Conservation (phyloP, 2,888 invertebrate species). For the Anthrax anthrax region DNA sequence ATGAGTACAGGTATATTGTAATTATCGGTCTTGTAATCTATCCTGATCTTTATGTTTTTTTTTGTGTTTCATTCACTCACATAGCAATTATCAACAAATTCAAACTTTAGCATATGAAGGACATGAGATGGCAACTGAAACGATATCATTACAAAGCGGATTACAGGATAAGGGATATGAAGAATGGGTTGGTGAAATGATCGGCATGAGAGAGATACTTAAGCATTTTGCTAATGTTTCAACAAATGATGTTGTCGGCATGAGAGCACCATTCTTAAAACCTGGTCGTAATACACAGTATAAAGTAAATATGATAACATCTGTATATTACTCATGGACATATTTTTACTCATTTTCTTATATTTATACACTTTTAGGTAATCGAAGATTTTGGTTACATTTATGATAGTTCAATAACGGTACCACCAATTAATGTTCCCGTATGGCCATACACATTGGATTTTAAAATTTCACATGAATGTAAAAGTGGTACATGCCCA, state of each 20-base stretch:
- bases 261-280: conserved; percentile 79
- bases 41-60: conserved; percentile 12
- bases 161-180: conserved; percentile 82
- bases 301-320: conserved; percentile 44
- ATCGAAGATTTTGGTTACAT: conserved; percentile 85
- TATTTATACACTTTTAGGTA: conserved; percentile 39
- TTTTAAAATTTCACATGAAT: conserved; percentile 84
- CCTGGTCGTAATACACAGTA: conserved; percentile 88
- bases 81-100: conserved; percentile 85
- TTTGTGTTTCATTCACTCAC: conserved; percentile 23
- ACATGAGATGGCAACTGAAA: conserved; percentile 61
- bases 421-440: conserved; percentile 63
- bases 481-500: conserved; percentile 85
- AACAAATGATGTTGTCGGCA: conserved; percentile 67
- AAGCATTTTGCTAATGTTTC: conserved; percentile 69
- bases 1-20: conserved; percentile 52
- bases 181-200: conserved; percentile 89
- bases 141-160: conserved; percentile 57
- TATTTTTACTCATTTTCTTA: neutral
- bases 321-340: neutral
- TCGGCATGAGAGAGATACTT: conserved; percentile 82
- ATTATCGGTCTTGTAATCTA: neutral
- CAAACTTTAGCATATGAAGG: conserved; percentile 78
- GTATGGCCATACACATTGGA: conserved; percentile 93
- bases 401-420: conserved; percentile 84